A percentile compares a stretch with the other conserved stretches of the same genome.
These are phyloP conservation scores for Paratrypauchen microcephalus DNA, from an alignment of 2,797 vertebrate genomes.

Conservation along the genomic window DNA sequence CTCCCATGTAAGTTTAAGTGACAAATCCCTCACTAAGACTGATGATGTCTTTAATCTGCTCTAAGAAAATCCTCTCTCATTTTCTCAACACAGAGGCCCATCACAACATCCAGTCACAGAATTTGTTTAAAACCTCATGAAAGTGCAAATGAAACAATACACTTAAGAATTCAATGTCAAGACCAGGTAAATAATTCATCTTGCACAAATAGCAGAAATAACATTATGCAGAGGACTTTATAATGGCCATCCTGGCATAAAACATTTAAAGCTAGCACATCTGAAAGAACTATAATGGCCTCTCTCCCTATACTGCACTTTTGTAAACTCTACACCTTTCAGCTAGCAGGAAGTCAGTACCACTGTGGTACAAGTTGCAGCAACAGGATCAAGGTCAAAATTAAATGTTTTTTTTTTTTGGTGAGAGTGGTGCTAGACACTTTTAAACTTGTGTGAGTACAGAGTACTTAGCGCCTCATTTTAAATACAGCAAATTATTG, in stretches of 20 bases:
- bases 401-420: neutral
- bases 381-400: neutral
- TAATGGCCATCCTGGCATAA: neutral
- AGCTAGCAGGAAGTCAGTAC: too few relatives aligned
- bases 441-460: neutral
- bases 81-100: neutral
- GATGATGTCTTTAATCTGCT: conserved; percentile 42
- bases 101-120: neutral
- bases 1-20: conserved; percentile 1
- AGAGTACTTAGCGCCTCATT: neutral
- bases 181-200: neutral
- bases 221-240: neutral
- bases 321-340: too few relatives aligned
- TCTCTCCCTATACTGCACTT: too few relatives aligned
- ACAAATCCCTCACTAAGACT: conserved; percentile 31
- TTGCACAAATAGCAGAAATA: neutral
- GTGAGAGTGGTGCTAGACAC: neutral
- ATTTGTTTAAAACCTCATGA: neutral
- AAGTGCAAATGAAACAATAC: neutral
- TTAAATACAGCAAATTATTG: neutral
- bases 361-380: neutral
- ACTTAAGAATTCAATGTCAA: neutral
- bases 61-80: neutral
- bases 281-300: neutral
- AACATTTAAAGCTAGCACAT: neutral